Evolutionary conservation across 2,797 vertebrate genomes (phyloP), one percentile per base, ranked within the genome.

Genomic region (Presbytis comata): DNA sequence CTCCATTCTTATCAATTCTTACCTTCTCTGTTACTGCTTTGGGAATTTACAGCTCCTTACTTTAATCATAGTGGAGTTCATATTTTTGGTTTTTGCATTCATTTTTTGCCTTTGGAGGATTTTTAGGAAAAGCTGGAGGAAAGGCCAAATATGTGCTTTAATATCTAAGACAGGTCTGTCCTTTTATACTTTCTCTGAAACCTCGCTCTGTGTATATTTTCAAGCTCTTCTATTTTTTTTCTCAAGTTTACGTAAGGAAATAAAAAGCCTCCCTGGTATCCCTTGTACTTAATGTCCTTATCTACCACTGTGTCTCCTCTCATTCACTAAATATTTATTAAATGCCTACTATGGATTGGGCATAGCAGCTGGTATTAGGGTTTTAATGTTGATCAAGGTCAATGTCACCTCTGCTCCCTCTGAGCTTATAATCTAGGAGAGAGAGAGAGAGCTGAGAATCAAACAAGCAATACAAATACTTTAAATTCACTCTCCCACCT

Each of bases 41-140:
- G n/a, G 50, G 46, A 74, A 82, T 75, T 67, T 57, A 82, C 8
- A 80, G 59, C 64, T 86, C 75, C 36, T 67, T 76, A 48, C 28
- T 90, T 94, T 83, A 36, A 78, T 39, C 75, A 86, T 14, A 84
- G 57, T 46, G 48, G 33, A 85, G 55, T 83, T 81, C 80, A 6
- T 44, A 21, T 30, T 91, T 53, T 46, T 75, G 12, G 26, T 61
- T 53, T 83, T 53, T 44, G 14, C 41, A 46, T 6, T 64, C 48
- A 46, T 59, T 92, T 92, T 93, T 89, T 81, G 33, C 17, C 55
- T 85, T 48, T 57, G 88, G 46, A 72, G 92, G 57, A 81, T 74
- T 95, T 95, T 83, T 95, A 85, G 33, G 61, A 89, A 95, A 50
- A 92, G 28, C 33, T 41, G 57, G 53, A 72, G 41, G 48, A 94